phyloP scores from a whole-genome alignment of 23 tunicate species.

The Oikopleura vanhoeffeni region DNA sequence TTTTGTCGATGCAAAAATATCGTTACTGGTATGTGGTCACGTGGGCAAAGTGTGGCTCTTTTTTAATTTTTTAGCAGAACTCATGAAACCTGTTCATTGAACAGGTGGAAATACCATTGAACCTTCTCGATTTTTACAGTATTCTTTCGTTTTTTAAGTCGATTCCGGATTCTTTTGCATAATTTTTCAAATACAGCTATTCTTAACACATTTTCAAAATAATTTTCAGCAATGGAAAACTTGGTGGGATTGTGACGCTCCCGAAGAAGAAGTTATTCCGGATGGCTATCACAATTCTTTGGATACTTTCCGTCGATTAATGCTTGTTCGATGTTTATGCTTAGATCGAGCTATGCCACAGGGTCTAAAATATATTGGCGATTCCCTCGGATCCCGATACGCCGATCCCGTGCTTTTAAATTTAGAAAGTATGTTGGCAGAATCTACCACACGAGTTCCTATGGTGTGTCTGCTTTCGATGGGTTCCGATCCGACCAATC shows the following conservation, averaged over 20 bases:
- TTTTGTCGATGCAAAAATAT: no score
- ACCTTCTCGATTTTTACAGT: no score
- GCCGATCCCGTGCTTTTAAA: constrained; percentile 84
- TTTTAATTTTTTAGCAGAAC: no score
- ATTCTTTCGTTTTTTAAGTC: no score
- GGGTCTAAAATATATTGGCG: constrained; percentile 63
- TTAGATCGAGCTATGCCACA: constrained; percentile 95
- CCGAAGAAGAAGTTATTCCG: constrained; percentile 73
- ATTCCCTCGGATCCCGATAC: constrained; percentile 65
- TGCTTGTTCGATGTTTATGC: constrained; percentile 75
- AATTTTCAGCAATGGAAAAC: constrained; percentile 77
- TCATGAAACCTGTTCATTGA: no score
- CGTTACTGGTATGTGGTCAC: no score
- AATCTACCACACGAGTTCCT: constrained; percentile 71
- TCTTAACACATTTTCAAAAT: constrained; percentile 36
- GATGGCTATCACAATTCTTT: constrained; percentile 78
- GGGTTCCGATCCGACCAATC: constrained; percentile 96
- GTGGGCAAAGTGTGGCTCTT: no score
- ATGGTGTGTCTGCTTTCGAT: constrained; percentile 79
- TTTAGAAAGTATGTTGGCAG: constrained; percentile 57
- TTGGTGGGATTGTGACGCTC: constrained; percentile 91
- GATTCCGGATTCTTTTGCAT: neutral
- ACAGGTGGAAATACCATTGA: no score
- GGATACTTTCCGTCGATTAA: constrained; percentile 54
- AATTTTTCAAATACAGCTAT: neutral